Conservation (phyloP, 2,888 invertebrate species). For the Ichneumoninae sp. region DNA sequence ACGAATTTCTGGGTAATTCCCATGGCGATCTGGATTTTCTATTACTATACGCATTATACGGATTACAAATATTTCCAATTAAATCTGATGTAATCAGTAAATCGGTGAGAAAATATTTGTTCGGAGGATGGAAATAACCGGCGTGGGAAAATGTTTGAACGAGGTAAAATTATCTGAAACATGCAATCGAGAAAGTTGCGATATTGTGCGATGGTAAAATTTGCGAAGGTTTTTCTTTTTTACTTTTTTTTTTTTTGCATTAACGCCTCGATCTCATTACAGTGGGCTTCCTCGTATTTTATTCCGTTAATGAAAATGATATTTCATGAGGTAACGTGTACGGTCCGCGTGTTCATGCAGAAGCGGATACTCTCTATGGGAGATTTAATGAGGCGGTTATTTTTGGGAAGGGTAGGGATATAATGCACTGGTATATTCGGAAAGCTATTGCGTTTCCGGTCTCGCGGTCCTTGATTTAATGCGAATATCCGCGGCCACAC, state of each 20-base stretch:
- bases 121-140: not conserved
- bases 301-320: not conserved
- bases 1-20: not conserved
- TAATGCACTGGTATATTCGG: conserved; percentile 7
- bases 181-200: not conserved
- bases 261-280: not conserved
- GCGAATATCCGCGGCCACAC: conserved; percentile 3
- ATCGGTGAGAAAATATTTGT: not conserved
- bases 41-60: not conserved
- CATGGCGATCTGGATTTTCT: not conserved
- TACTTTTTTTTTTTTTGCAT: not conserved
- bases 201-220: not conserved
- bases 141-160: not conserved
- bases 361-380: not conserved
- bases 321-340: not conserved
- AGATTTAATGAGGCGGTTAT: conserved; percentile 8
- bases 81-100: conserved; percentile 12
- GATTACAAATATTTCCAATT: not conserved
- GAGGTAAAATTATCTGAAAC: not conserved
- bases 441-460: conserved; percentile 37
- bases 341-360: not conserved
- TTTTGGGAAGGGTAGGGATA: not conserved
- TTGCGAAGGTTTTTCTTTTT: not conserved
- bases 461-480: conserved; percentile 10
- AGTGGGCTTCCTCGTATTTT: not conserved